phyloP scores from a whole-genome alignment of 1,140 invertebrate species.

The Wiebesia pumilae region DNA sequence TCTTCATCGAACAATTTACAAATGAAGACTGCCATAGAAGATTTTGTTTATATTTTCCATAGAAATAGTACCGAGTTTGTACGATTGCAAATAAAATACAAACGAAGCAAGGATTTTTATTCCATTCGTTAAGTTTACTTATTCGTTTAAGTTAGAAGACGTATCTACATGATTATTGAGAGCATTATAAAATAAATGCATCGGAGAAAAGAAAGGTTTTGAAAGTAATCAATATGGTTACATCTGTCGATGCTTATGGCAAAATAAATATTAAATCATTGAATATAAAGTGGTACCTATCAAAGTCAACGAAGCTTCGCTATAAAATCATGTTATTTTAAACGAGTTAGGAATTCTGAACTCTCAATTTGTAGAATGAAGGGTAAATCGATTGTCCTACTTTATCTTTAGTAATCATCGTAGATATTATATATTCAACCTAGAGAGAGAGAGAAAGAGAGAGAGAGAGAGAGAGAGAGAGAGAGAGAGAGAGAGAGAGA shows the following conservation, averaged over 20 bases:
- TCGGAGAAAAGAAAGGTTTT: background rate
- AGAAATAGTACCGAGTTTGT: no score
- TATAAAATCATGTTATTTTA: background rate
- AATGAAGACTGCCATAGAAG: background rate
- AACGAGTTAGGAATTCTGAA: background rate
- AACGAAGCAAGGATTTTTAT: no score
- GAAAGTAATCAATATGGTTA: background rate
- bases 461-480: background rate
- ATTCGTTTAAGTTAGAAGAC: background rate
- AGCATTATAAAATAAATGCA: background rate
- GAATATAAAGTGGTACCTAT: slow-evolving; percentile 2
- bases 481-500: background rate
- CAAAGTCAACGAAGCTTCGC: slow-evolving; percentile 11
- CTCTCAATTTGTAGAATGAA: slow-evolving; percentile 33
- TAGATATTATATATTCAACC: background rate
- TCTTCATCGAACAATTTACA: background rate
- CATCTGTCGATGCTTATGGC: background rate
- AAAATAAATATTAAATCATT: background rate
- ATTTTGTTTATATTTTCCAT: background rate
- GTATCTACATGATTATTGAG: background rate
- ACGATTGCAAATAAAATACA: background rate
- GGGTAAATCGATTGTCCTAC: background rate
- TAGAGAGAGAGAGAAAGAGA: background rate
- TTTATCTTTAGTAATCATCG: slow-evolving; percentile 10
- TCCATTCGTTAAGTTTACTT: no score